Evolutionary conservation across 2,797 vertebrate genomes (phyloP), one percentile per base, ranked within the genome.

Genomic region (Protosalanx chinensis): DNA sequence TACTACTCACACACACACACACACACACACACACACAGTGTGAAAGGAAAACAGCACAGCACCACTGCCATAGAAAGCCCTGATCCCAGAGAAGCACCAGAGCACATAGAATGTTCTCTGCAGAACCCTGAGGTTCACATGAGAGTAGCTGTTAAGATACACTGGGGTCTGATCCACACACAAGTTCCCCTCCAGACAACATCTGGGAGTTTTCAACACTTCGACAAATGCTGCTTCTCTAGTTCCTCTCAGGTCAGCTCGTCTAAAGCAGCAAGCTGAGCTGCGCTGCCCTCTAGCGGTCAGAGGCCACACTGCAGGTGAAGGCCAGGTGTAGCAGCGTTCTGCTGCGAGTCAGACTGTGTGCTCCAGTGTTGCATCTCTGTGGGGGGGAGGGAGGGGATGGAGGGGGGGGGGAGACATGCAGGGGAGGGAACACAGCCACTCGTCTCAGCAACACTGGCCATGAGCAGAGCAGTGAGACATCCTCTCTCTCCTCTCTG

Each of bases 1-100:
- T 46, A 46, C 41, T 12, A 46, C 41, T 12, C 41, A 46, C 41
- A 46, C 41, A 13, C 8, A 74, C 5, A 30, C 8, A 46, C 41
- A 56, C 49, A 68, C 16, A 65, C 49, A 51, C 58, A 66, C 16
- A 71, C 10, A 57, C 46, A 70, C 70, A 74, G 68, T 63, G 72
- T 92, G 93, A 91, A 91, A 89, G 91, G 92, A 87, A 88, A 92
- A 92, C 91, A 90, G 88, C 83, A 85, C 87, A 88, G 90, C 88
- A 81, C 86, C 78, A 87, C 83, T 86, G 81, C 77, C 87, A 79
- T 88, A 88, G 87, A 86, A 88, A 88, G 90, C 93, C 91, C 88
- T 88, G 84, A 89, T 59, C 57, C 57, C 57, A 59, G 57, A 59
- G 57, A 59, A 27, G 57, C 51, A 56, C 51, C 5, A 56, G 51